A percentile compares a stretch with the other conserved stretches of the same genome.
Evolutionary conservation across 1,140 invertebrate species (phyloP).

Genomic region (Schlechtendalia chinensis): DNA sequence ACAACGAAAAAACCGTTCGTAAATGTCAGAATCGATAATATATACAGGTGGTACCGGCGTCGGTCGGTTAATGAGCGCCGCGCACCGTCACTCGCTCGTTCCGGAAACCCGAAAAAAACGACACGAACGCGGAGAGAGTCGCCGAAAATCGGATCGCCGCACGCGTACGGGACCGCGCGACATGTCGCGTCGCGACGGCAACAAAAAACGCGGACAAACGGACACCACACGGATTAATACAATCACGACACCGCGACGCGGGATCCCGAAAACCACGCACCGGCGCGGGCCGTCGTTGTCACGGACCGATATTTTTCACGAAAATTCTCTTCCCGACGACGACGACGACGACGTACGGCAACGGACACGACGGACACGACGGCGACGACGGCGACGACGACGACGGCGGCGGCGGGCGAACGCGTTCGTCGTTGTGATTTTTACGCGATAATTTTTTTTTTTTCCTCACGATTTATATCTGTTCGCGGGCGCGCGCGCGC

Average conservation of each 20-base stretch:
- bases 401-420: not conserved
- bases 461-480: no score
- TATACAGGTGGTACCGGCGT: conserved; percentile 25
- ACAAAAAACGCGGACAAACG: no score
- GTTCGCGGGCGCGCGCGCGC: no score
- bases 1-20: conserved; percentile 13
- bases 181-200: no score
- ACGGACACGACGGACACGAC: conserved; percentile 11
- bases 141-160: not conserved
- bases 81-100: conserved; percentile 5
- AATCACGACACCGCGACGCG: no score
- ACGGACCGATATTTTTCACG: no score
- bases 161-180: not conserved
- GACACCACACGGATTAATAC: no score
- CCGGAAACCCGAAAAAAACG: conserved; percentile 5
- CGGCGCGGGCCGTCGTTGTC: no score
- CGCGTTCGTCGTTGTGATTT: not conserved
- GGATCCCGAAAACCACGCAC: no score
- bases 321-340: not conserved
- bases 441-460: conserved; percentile 6
- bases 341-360: conserved; percentile 5
- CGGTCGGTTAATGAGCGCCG: conserved; percentile 10
- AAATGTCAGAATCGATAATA: conserved; percentile 33
- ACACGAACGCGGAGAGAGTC: no score
- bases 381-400: not conserved